Percentiles rank a stretch among this genome's conserved stretches.
These are phyloP conservation scores for Bubo bubo DNA, from an alignment of 2,113 vertebrate species.

Conservation along the genomic window DNA sequence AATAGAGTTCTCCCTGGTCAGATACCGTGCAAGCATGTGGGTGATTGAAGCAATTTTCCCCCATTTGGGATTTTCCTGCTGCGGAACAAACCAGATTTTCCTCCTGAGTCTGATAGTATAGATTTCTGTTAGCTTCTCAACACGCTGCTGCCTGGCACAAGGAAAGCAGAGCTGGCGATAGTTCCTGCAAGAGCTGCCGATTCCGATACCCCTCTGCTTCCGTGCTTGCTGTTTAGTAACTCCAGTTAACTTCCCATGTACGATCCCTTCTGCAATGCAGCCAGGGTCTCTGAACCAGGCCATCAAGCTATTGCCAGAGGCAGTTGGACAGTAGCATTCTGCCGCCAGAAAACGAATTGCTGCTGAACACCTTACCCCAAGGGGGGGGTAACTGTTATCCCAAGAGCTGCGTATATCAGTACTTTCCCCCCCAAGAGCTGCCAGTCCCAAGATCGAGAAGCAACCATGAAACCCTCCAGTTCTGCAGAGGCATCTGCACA, in stretches of 20 bases:
- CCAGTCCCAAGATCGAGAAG: not conserved
- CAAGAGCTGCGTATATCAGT: not conserved
- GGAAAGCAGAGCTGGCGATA: rapidly evolving
- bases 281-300: not conserved
- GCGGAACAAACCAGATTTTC: not conserved
- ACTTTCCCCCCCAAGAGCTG: not conserved
- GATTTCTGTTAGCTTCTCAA: not conserved
- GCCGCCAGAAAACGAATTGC: not conserved
- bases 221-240: not conserved
- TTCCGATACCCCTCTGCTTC: not conserved
- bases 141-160: not conserved
- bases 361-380: not conserved
- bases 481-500: not conserved
- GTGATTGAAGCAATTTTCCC: not conserved
- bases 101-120: not conserved
- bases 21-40: not conserved
- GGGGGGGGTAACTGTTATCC: not conserved
- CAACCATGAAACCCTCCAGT: not conserved
- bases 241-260: not conserved
- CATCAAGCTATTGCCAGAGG: not conserved
- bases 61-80: not conserved
- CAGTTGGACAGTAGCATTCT: not conserved
- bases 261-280: rapidly evolving
- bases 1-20: not conserved
- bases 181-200: rapidly evolving